Percentiles rank a stretch among this genome's conserved stretches.
phyloP scores from a whole-genome alignment of 2,888 invertebrate genomes.

The Cataglyphis rosenhaueri region DNA sequence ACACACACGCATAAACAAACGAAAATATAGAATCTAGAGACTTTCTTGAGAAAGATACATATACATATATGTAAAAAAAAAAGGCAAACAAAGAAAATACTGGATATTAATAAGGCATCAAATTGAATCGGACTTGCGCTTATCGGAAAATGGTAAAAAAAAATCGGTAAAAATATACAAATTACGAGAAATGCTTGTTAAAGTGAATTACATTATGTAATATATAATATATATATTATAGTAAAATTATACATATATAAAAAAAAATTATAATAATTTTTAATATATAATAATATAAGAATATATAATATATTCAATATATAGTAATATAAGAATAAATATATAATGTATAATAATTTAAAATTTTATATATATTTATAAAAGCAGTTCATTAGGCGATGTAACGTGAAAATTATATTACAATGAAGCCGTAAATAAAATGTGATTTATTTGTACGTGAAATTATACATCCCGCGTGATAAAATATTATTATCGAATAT shows the following conservation, averaged over 20 bases:
- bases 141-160: background rate
- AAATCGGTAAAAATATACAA: background rate
- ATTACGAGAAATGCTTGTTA: background rate
- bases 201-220: constrained; percentile 12
- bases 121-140: background rate
- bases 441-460: constrained; percentile 24
- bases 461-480: constrained; percentile 32
- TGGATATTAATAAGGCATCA: background rate
- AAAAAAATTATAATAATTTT: too few species aligned
- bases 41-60: constrained; percentile 3
- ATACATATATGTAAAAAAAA: background rate
- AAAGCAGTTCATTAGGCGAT: background rate
- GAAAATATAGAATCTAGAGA: constrained; percentile 30
- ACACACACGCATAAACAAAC: constrained; percentile 24
- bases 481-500: constrained; percentile 14
- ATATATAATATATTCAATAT: too few species aligned
- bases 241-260: too few species aligned
- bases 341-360: background rate
- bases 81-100: background rate
- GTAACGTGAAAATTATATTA: constrained; percentile 31
- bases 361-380: background rate
- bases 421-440: constrained; percentile 9
- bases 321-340: background rate
- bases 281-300: too few species aligned
- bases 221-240: background rate